A percentile compares a stretch with the other conserved stretches of the same genome.
Conservation (phyloP, 2,888 invertebrate genomes). For the Netelia melanura region DNA sequence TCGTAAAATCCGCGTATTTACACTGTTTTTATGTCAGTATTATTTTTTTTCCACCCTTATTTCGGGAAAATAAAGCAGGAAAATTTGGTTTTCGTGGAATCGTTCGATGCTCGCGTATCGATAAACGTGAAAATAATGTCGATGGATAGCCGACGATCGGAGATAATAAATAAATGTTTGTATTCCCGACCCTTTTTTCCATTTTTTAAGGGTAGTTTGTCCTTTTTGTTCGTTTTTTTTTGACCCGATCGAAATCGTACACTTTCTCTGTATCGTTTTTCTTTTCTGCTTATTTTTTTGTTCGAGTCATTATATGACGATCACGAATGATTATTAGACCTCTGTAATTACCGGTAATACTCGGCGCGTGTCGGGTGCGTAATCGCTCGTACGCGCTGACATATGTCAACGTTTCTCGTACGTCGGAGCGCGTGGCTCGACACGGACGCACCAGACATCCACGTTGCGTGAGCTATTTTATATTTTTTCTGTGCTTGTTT, state of each 20-base stretch:
- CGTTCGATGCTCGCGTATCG: slow-evolving; percentile 30
- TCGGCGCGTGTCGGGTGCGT: slow-evolving; percentile 52
- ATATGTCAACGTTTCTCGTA: slow-evolving; percentile 58
- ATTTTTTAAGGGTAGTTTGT: background rate
- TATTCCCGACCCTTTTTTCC: background rate
- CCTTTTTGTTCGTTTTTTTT: slow-evolving; percentile 18
- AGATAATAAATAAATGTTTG: slow-evolving; percentile 33
- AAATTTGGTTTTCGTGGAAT: slow-evolving; percentile 33
- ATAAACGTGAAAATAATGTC: slow-evolving; percentile 57
- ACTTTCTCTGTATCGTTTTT: background rate
- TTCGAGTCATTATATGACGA: slow-evolving; percentile 28
- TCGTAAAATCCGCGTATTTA: slow-evolving; percentile 1
- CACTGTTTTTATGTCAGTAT: background rate
- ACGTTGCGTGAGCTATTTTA: no score
- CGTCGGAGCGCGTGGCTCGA: slow-evolving; percentile 36
- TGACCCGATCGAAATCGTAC: background rate
- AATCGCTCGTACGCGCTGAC: slow-evolving; percentile 58
- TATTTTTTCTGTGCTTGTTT: slow-evolving; percentile 14
- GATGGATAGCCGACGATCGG: slow-evolving; percentile 7
- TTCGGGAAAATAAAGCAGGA: slow-evolving; percentile 5
- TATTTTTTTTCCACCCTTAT: background rate
- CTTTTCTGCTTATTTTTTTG: slow-evolving; percentile 13
- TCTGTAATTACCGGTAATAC: slow-evolving; percentile 56
- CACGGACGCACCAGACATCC: slow-evolving; percentile 31
- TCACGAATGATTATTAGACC: slow-evolving; percentile 40